Evolutionary conservation across 2,797 vertebrate genomes (phyloP).

Genomic region (Lagorchestes hirsutus): DNA sequence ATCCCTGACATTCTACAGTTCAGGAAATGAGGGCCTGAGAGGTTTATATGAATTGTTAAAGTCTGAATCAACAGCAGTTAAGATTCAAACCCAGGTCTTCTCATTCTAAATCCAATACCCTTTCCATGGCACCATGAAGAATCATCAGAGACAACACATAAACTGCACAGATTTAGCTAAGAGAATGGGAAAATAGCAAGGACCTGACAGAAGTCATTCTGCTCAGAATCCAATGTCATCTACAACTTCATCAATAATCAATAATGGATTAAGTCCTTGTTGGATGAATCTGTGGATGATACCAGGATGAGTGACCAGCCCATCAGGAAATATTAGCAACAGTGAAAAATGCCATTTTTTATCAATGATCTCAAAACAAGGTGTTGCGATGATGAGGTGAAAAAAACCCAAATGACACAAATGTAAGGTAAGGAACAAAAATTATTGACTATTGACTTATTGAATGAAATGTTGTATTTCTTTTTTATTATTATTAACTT

Average conservation of each 20-base stretch:
- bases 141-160: neutral
- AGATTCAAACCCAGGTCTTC: too few relatives aligned
- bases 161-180: neutral
- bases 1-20: too few relatives aligned
- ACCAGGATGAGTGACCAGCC: neutral
- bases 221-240: neutral
- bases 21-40: too few relatives aligned
- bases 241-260: neutral
- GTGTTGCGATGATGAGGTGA: too few relatives aligned
- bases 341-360: neutral
- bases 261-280: neutral
- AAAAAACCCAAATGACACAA: neutral
- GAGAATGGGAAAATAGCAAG: neutral
- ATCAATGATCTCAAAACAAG: neutral
- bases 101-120: too few relatives aligned
- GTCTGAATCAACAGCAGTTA: too few relatives aligned
- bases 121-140: neutral
- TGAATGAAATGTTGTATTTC: neutral
- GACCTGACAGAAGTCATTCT: neutral
- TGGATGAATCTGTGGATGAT: neutral
- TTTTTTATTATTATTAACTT: neutral
- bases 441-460: neutral
- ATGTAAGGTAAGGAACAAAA: neutral
- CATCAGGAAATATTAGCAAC: neutral
- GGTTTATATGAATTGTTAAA: too few relatives aligned